These are phyloP conservation scores for Terrapene triunguis DNA, from an alignment of 2,113 vertebrate species.

Conservation along the genomic window DNA sequence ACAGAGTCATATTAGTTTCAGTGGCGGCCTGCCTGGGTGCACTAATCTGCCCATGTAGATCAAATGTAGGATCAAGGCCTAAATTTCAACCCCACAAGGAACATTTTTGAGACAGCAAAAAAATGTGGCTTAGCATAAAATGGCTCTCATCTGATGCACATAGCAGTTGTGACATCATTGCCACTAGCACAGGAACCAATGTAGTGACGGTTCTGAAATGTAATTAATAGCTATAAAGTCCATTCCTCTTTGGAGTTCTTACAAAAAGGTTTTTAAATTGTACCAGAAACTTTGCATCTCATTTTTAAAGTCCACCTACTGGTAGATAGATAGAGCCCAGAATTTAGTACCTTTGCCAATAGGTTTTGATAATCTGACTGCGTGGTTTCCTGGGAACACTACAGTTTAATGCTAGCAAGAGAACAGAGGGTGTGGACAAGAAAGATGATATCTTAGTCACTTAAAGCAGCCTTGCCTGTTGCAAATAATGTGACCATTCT, in stretches of 20 bases:
- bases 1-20: too few species aligned
- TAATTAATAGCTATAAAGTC: conserved; percentile 68
- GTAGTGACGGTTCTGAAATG: conserved; percentile 30
- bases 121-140: conserved; percentile 8
- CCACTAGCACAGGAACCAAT: background rate
- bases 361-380: background rate
- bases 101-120: background rate
- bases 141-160: conserved; percentile 42
- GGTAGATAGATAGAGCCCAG: background rate
- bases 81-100: background rate
- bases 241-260: conserved; percentile 63
- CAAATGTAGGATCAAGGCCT: background rate
- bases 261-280: conserved; percentile 70
- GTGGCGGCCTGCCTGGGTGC: too few species aligned
- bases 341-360: background rate
- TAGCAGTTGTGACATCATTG: conserved; percentile 52
- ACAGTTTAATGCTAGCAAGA: background rate
- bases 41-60: background rate
- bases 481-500: too few species aligned
- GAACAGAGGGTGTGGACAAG: background rate
- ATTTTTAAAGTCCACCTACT: conserved; percentile 44
- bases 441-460: background rate
- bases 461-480: conserved; percentile 20
- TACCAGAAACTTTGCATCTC: conserved; percentile 67
- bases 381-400: background rate